Evolutionary conservation across 1,140 invertebrate genomes (phyloP).

Genomic region (Drosophila athabasca): DNA sequence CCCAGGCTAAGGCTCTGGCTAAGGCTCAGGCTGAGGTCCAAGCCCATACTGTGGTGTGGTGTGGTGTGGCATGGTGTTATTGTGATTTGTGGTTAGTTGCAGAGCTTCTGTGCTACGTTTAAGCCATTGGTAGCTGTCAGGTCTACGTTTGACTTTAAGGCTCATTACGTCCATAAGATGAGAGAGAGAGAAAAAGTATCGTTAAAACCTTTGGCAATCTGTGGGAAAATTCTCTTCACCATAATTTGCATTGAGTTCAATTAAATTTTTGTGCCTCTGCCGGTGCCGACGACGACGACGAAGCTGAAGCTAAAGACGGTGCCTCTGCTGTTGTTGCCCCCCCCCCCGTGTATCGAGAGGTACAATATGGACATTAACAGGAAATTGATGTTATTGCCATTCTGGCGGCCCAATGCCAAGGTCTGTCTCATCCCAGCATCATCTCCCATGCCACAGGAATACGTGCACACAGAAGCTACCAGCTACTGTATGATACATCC

Average conservation of each 20-base stretch:
- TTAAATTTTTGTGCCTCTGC: constrained; percentile 44
- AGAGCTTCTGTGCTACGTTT: constrained; percentile 79
- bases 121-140: constrained; percentile 74
- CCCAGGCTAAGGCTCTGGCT: constrained; percentile 11
- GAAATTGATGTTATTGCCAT: constrained; percentile 49
- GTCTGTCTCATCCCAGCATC: neutral
- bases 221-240: constrained; percentile 73
- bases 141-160: constrained; percentile 78
- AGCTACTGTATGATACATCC: no score
- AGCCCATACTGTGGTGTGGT: constrained; percentile 10
- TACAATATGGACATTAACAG: constrained; percentile 60
- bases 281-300: no score
- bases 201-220: constrained; percentile 69
- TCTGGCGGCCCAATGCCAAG: neutral
- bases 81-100: constrained; percentile 78
- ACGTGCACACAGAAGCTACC: constrained; percentile 27
- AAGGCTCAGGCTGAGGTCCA: neutral
- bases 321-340: constrained; percentile 17
- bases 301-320: no score
- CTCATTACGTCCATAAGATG: constrained; percentile 59
- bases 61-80: constrained; percentile 39
- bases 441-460: no score
- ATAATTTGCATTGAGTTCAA: constrained; percentile 75
- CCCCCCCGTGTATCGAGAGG: constrained; percentile 7
- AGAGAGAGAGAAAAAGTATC: constrained; percentile 45